A percentile compares a stretch with the other conserved stretches of the same genome.
These are phyloP conservation scores for Amaurobius ferox DNA, from an alignment of 2,888 invertebrate genomes.

Conservation along the genomic window DNA sequence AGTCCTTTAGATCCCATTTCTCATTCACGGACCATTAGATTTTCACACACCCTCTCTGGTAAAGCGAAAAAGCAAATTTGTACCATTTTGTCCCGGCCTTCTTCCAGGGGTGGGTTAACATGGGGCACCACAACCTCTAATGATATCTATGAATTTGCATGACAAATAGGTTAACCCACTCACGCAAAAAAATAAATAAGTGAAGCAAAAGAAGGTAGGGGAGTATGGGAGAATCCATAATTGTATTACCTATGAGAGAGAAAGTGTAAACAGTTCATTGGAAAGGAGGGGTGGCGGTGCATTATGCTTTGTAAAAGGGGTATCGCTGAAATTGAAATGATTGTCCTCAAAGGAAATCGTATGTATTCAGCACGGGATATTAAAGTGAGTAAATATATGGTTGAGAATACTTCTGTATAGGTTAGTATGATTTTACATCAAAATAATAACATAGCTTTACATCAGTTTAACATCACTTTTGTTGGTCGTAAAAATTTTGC, in stretches of 20 bases:
- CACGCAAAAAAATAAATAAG: neutral
- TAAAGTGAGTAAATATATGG: too few species aligned
- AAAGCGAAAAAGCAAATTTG: neutral
- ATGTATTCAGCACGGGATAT: neutral
- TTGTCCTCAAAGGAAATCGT: neutral
- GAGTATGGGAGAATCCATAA: neutral
- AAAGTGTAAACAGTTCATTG: conserved; percentile 1
- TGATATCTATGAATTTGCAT: conserved; percentile 33
- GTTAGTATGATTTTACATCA: too few species aligned
- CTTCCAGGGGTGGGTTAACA: neutral
- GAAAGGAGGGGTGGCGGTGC: neutral
- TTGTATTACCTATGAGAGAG: conserved; percentile 17
- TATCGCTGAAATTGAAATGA: neutral
- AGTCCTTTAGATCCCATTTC: conserved; percentile 31
- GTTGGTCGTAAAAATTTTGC: too few species aligned
- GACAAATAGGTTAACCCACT: conserved; percentile 18
- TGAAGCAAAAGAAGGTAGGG: neutral
- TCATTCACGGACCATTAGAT: conserved; percentile 64
- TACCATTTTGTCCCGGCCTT: neutral
- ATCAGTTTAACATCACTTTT: too few species aligned
- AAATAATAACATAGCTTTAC: too few species aligned
- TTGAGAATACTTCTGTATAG: too few species aligned
- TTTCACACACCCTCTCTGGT: conserved; percentile 15
- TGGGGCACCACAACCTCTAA: neutral
- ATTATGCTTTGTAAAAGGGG: neutral